Conservation (phyloP, 2,797 vertebrate species). For the Melanotaenia boesemani region DNA sequence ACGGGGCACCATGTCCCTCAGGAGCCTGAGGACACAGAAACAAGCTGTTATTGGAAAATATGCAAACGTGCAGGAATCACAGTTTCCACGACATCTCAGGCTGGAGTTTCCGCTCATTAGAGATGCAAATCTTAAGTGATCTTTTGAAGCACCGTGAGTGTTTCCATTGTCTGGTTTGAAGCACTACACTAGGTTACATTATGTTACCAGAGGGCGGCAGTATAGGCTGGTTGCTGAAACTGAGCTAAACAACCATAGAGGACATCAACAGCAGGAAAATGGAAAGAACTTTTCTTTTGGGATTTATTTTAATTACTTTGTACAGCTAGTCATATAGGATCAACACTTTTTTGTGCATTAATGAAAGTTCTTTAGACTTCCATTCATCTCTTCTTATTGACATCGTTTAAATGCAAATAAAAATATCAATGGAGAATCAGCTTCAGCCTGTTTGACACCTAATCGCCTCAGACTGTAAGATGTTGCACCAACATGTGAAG, state of each 20-base stretch:
- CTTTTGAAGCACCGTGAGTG: not conserved
- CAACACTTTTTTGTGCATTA: not conserved
- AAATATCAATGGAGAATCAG: not conserved
- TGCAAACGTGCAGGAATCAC: not conserved
- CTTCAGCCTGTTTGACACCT: not conserved
- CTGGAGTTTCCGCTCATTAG: not conserved
- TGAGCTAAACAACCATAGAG: not conserved
- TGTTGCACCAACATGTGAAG: not conserved
- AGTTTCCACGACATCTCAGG: not conserved
- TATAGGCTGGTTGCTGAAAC: not conserved
- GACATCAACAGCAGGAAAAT: not conserved
- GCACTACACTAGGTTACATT: not conserved
- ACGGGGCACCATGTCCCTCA: slow-evolving; percentile 93
- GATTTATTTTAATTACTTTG: too few relatives aligned
- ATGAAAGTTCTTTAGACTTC: not conserved
- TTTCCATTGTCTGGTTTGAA: too few relatives aligned
- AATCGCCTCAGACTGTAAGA: not conserved
- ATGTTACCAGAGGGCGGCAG: not conserved
- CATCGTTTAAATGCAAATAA: not conserved
- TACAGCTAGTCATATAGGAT: too few relatives aligned
- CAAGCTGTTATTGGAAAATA: slow-evolving; percentile 3
- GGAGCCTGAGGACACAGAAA: slow-evolving; percentile 84
- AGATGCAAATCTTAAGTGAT: not conserved
- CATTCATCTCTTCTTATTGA: not conserved
- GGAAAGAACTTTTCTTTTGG: not conserved